Conservation (phyloP, 2,888 invertebrate species). For the Toxonevra muliebris region DNA sequence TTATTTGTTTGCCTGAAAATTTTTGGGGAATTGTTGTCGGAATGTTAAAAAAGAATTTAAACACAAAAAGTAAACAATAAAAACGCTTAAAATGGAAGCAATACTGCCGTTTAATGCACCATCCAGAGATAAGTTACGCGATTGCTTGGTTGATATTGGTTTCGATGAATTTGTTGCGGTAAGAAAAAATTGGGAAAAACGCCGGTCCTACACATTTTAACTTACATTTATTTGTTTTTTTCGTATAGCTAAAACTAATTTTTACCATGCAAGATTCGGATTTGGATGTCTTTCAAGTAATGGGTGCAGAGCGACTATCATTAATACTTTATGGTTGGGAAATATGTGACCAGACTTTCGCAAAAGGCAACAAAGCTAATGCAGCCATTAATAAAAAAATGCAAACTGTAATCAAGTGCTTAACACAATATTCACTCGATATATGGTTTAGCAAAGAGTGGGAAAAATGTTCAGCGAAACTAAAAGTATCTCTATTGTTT, state of each 20-base stretch:
- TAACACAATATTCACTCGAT: conserved; percentile 53
- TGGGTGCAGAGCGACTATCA: conserved; percentile 51
- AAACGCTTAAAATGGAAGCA: conserved; percentile 47
- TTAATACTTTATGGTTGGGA: conserved; percentile 55
- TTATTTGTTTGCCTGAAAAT: too few relatives aligned
- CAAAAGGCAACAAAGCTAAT: conserved; percentile 29
- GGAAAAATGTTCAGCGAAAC: conserved; percentile 42
- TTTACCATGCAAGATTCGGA: conserved; percentile 48
- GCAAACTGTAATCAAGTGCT: conserved; percentile 43
- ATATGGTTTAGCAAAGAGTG: conserved; percentile 57
- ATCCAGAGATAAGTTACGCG: conserved; percentile 46
- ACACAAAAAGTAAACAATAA: not conserved
- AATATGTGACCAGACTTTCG: conserved; percentile 45
- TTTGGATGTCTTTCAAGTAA: conserved; percentile 51
- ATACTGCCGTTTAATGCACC: conserved; percentile 49
- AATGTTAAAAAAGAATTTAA: not conserved
- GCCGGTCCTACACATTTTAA: too few relatives aligned
- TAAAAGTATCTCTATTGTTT: conserved; percentile 45
- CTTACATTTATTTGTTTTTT: not conserved
- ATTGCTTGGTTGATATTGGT: conserved; percentile 48
- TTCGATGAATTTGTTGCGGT: conserved; percentile 57
- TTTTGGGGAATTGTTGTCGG: too few relatives aligned
- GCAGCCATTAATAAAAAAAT: conserved; percentile 38
- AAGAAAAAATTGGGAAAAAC: conserved; percentile 24
- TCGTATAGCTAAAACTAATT: conserved; percentile 45